Percentiles rank a stretch among this genome's conserved stretches.
Evolutionary conservation across 1,140 invertebrate species (phyloP).

Genomic region (Drosophila tani): DNA sequence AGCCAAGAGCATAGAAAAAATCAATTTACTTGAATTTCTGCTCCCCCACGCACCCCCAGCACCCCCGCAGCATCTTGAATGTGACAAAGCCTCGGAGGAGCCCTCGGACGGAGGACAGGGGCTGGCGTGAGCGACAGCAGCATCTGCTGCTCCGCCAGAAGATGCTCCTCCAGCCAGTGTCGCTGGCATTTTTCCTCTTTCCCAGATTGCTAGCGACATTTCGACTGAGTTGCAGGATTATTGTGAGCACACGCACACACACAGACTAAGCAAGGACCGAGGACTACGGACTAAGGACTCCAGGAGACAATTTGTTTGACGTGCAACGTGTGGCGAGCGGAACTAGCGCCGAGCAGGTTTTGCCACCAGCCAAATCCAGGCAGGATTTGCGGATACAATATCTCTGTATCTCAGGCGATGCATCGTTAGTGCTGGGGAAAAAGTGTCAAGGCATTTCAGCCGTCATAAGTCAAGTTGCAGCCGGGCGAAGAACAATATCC

Average conservation of each 20-base stretch:
- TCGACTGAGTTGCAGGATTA: slow-evolving; percentile 80
- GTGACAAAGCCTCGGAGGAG: slow-evolving; percentile 66
- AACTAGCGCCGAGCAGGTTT: slow-evolving; percentile 65
- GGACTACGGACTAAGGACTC: not conserved
- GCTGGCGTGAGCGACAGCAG: slow-evolving; percentile 70
- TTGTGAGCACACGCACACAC: slow-evolving; percentile 50
- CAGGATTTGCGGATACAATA: slow-evolving; percentile 26
- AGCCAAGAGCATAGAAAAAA: slow-evolving; percentile 66
- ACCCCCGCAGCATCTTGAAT: slow-evolving; percentile 62
- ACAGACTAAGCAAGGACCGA: not conserved
- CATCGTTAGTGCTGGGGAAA: slow-evolving; percentile 42
- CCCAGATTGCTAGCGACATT: slow-evolving; percentile 77
- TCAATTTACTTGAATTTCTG: slow-evolving; percentile 83
- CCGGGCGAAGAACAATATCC: slow-evolving; percentile 22
- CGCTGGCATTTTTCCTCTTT: slow-evolving; percentile 74
- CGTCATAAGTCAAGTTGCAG: slow-evolving; percentile 35
- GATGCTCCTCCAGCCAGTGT: slow-evolving; percentile 47
- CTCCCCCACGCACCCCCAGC: slow-evolving; percentile 49
- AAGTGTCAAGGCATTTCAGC: slow-evolving; percentile 39
- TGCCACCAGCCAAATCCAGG: slow-evolving; percentile 31
- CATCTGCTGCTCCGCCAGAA: slow-evolving; percentile 59
- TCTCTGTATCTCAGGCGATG: slow-evolving; percentile 11
- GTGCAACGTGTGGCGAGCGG: slow-evolving; percentile 77
- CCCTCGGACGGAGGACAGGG: not conserved
- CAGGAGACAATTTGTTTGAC: slow-evolving; percentile 78